Conservation (phyloP, 2,113 vertebrate species). For the Meriones unguiculatus region DNA sequence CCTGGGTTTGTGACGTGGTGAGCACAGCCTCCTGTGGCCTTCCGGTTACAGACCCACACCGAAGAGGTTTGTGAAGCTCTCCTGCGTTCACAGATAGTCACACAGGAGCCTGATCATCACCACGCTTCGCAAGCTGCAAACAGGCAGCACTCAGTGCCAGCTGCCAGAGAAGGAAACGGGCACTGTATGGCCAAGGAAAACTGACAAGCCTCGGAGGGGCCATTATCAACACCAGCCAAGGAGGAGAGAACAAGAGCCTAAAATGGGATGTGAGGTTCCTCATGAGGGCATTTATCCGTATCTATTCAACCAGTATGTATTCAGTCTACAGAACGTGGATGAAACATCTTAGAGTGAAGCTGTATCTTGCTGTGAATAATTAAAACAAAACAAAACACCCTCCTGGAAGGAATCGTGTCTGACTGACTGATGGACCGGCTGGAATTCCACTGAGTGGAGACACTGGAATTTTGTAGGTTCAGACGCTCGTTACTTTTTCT, state of each 20-base stretch:
- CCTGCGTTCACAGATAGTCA: background rate
- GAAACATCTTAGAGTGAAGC: background rate
- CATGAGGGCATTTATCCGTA: background rate
- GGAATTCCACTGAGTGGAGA: background rate
- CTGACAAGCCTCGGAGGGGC: background rate
- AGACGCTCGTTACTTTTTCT: background rate
- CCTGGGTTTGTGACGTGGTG: background rate
- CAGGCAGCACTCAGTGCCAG: background rate
- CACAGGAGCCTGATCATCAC: background rate
- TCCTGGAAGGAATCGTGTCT: background rate
- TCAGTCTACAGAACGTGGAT: background rate
- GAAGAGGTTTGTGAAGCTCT: background rate
- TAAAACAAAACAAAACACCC: background rate
- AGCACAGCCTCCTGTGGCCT: background rate
- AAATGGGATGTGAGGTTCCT: slow-evolving; percentile 15
- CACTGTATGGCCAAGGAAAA: background rate
- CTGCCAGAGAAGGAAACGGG: background rate
- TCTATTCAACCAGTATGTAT: background rate
- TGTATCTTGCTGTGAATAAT: background rate
- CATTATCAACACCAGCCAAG: background rate
- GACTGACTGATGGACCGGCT: background rate
- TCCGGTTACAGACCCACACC: background rate
- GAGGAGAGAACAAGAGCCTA: background rate
- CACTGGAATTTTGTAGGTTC: background rate
- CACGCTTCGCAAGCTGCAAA: background rate